Evolutionary conservation across 1,140 invertebrate species (phyloP), one percentile per base, ranked within the genome.

Genomic region (Drosophila arawakana): DNA sequence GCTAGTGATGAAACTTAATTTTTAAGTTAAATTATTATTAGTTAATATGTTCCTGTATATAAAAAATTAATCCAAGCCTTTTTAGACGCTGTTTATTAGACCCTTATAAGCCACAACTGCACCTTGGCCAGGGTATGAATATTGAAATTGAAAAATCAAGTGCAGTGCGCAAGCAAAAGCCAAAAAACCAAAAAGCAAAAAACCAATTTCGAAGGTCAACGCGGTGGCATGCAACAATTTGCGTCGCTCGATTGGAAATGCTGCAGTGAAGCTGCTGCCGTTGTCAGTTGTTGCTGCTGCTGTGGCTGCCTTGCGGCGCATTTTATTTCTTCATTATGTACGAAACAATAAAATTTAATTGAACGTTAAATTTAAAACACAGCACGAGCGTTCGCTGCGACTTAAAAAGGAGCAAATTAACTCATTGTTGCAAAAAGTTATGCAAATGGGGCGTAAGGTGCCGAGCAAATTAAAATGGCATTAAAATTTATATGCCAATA

Each of bases 261-360:
- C 73, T 66, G 60, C 68, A 72, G 25, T 41, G 10, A 10, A 47
- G 59, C 35, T 62, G 69, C 73, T 60, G 60, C 73, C 58, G 25
- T 41, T 39, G 59, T 46, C 46, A 50, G 35, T 39, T 67, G 30
- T n/a, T 13, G 18, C n/a, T 49, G 57, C 9, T 50, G 70, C 13
- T 50, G 55, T 7, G 62, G 73, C 52, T 76, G 73, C 50, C 77
- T 67, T 49, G 75, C 66, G 62, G 78, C 78, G 52, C 50, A 76
- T 71, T 80, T 80, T 80, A 80, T 78, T 80, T 80, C 78, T 80
- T 80, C 75, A 80, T 80, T 80, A 80, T 78, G 75, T 80, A 70
- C 71, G 61, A 78, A 80, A 80, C 78, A 80, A 80, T 80, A 78
- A 78, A 80, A 80, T 80, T 78, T 78, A 80, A 80, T 80, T 80